Percentiles rank a stretch among this genome's conserved stretches.
phyloP scores from a whole-genome alignment of 30 jellyfish, hydroid and myxozoan species.

The Hydractinia echinata region DNA sequence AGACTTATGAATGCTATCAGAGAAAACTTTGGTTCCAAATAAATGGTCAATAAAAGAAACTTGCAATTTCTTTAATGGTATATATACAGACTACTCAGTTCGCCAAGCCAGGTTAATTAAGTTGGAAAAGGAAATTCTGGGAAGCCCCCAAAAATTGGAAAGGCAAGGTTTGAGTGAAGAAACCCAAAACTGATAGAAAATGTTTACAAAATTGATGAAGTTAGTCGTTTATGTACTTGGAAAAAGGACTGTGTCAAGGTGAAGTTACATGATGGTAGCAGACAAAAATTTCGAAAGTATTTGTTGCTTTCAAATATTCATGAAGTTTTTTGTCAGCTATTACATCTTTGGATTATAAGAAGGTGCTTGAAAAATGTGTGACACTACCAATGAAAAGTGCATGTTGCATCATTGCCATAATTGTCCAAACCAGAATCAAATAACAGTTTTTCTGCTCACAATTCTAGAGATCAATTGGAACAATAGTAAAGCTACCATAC shows the following conservation, averaged over 20 bases:
- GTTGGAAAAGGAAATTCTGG: neutral
- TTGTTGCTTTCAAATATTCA: neutral
- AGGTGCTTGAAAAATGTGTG: no score
- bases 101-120: neutral
- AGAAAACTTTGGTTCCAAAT: neutral
- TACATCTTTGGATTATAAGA: no score
- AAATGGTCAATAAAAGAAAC: neutral
- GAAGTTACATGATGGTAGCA: neutral
- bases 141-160: neutral
- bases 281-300: neutral
- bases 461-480: neutral
- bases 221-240: neutral
- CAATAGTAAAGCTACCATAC: neutral
- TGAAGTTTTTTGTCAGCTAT: neutral
- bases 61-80: neutral
- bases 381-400: no score
- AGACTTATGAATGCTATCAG: neutral
- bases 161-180: slow-evolving; percentile 17
- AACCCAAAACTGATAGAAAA: neutral
- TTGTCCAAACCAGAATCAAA: neutral
- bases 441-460: no score
- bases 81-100: slow-evolving; percentile 7
- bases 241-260: neutral
- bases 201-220: neutral
- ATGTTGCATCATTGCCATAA: neutral